These are phyloP conservation scores for Fukomys damarensis DNA, from an alignment of 2,113 vertebrate genomes.

Conservation along the genomic window DNA sequence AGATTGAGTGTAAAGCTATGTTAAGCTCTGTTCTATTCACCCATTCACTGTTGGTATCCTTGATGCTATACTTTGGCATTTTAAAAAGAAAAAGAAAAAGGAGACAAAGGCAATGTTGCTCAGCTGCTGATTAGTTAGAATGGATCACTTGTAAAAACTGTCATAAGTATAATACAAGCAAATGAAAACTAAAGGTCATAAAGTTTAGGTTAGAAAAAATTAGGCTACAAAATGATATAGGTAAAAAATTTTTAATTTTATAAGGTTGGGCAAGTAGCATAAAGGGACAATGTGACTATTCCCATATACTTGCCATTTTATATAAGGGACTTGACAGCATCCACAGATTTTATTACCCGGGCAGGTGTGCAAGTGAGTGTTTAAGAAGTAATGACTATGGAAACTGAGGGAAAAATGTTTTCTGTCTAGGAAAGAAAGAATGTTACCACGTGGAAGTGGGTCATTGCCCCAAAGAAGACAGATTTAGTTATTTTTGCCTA, in stretches of 20 bases:
- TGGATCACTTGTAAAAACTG: neutral
- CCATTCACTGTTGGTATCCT: neutral
- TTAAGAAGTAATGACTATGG: neutral
- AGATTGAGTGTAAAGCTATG: neutral
- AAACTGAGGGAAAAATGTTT: neutral
- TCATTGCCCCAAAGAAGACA: neutral
- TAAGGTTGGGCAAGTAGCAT: neutral
- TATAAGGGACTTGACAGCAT: neutral
- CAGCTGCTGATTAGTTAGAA: neutral
- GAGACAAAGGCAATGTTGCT: neutral
- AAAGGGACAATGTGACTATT: neutral
- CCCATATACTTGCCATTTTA: neutral
- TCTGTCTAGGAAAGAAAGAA: neutral
- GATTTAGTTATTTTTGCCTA: conserved; percentile 43
- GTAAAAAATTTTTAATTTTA: neutral
- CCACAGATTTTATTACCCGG: neutral
- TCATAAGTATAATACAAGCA: neutral
- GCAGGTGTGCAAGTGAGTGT: neutral
- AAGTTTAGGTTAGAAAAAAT: neutral
- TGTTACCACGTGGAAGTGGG: neutral
- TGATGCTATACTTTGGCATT: neutral
- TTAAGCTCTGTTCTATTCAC: neutral
- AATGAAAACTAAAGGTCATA: neutral
- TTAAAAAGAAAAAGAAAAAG: neutral
- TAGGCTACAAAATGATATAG: neutral